Base-by-base conservation (phyloP, 2,797 vertebrate species). In the Ptychadena robeensis region DNA sequence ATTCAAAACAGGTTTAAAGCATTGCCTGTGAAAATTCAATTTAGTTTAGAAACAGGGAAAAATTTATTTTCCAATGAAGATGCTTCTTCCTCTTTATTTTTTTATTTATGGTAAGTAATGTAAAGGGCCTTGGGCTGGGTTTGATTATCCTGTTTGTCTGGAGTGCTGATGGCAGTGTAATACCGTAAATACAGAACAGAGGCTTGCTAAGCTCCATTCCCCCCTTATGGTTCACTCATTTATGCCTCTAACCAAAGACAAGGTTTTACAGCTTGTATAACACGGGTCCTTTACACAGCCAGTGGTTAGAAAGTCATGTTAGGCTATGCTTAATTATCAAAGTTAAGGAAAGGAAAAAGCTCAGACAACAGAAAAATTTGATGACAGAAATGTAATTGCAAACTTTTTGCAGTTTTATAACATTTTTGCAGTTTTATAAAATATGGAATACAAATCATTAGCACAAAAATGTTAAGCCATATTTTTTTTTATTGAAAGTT, bases 111-210 rank as follows among this genome's bases (percentile, higher is more conserved):
- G 40, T 73, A 53, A 77, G 32, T 73, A 73, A 83, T 59, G 69
- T 79, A 53, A 83, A 73, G 30, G 40, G 69, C 76, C 44, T 67
- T 40, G 75, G 69, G 75, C 82, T 71, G 22, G 37, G 25, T 79
- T 83, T 79, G 69, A 79, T 79, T 79, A 83, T 68, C 32, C 44
- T 67, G 82, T 79, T 83, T 83, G 68, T 69, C 53, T 72, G 75
- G 40, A 57, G 63, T n/a, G 53, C 69, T 83, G 61, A 73, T 30
- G 38, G 82, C 75, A 79, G 67, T 83, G 63, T 79, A 83, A 83
- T 83, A 68, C 66, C 44, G 73, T 83, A 48, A 83, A 73, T 79
- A 79, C 61, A 83, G 61, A 79, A 73, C 15, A 73, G 40, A 79
- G 25, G 68, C 38, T 34, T n/a, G 25, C 66, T 37, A 66, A 31